Conservation (phyloP, 2,797 vertebrate species). For the Pantherophis alleghaniensis region DNA sequence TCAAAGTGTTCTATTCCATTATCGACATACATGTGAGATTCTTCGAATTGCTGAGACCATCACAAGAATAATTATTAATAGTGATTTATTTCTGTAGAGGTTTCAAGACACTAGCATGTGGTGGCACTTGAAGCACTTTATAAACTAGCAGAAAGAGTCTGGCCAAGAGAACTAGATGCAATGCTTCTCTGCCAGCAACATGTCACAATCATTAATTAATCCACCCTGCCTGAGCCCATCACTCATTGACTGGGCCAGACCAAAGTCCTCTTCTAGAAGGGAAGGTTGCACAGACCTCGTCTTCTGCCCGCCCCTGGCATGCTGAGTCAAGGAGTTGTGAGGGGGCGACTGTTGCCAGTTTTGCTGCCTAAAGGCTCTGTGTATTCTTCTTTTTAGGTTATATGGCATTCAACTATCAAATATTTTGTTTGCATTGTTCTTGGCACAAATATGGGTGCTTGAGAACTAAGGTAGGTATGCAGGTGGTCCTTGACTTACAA, state of each 20-base stretch:
- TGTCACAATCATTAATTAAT: slow-evolving; percentile 68
- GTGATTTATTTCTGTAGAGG: background rate
- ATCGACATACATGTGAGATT: background rate
- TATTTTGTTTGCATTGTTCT: background rate
- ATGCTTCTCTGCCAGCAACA: background rate
- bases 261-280: slow-evolving; percentile 50
- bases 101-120: background rate
- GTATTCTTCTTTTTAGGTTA: slow-evolving; percentile 1
- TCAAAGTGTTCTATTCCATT: background rate
- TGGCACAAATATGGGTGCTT: background rate
- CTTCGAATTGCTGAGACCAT: background rate
- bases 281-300: background rate
- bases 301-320: background rate
- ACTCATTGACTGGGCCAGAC: slow-evolving; percentile 67
- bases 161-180: background rate
- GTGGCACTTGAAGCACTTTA: background rate
- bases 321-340: background rate
- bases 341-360: background rate
- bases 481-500: background rate
- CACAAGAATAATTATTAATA: background rate
- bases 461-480: background rate
- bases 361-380: background rate
- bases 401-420: background rate
- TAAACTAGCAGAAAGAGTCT: background rate
- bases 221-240: slow-evolving; percentile 49